These are phyloP conservation scores for Cynopterus brachyotis DNA, from an alignment of 2,113 vertebrate genomes.

Conservation along the genomic window DNA sequence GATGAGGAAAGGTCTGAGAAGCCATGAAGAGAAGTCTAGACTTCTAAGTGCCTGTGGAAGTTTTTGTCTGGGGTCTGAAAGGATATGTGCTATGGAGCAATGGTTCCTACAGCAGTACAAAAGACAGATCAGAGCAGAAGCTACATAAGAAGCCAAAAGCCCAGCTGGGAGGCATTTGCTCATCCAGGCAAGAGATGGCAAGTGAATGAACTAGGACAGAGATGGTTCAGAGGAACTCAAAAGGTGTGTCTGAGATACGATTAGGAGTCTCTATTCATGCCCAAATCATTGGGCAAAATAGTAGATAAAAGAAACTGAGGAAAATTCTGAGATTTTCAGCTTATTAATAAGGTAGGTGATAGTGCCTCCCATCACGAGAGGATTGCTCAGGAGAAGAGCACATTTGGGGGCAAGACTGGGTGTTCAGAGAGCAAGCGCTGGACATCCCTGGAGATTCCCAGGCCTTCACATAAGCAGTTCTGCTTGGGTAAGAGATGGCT, in stretches of 20 bases:
- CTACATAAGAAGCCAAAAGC: not conserved
- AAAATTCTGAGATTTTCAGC: not conserved
- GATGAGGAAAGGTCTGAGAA: not conserved
- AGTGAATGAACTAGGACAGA: not conserved
- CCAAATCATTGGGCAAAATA: not conserved
- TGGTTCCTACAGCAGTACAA: not conserved
- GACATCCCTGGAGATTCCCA: not conserved
- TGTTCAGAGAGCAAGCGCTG: not conserved
- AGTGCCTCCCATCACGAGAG: not conserved
- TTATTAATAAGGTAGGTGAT: not conserved
- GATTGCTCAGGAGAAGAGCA: not conserved
- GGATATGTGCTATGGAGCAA: not conserved
- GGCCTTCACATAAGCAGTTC: not conserved
- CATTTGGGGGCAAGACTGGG: not conserved
- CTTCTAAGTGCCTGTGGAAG: not conserved
- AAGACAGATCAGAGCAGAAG: not conserved
- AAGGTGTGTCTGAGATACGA: not conserved
- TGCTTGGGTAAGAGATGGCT: not conserved
- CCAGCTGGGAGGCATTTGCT: not conserved
- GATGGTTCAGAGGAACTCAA: not conserved
- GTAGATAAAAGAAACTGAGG: not conserved
- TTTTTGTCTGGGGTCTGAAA: not conserved
- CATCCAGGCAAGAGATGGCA: not conserved
- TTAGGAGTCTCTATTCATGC: not conserved
- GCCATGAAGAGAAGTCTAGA: not conserved